phyloP scores from a whole-genome alignment of 2,113 vertebrate genomes.

The Chionis minor region DNA sequence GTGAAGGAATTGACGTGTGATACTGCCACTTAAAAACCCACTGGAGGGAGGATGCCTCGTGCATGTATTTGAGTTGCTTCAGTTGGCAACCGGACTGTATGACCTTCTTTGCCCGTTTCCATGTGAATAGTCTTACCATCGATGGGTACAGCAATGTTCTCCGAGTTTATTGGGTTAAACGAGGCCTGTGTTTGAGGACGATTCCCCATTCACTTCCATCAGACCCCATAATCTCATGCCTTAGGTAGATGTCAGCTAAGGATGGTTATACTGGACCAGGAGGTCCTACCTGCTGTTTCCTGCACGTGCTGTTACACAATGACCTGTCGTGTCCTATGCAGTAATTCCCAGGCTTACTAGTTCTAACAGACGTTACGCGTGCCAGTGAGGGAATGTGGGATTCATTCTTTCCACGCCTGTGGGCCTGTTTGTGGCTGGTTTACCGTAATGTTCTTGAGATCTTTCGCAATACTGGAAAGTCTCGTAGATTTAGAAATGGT shows the following conservation, averaged over 20 bases:
- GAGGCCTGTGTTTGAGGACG: not conserved
- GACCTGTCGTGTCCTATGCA: not conserved
- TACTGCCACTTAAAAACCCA: not conserved
- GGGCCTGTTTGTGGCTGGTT: not conserved
- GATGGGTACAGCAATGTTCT: not conserved
- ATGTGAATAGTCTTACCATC: rapidly evolving
- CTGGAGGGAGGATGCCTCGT: not conserved
- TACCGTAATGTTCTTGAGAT: not conserved
- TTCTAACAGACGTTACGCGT: not conserved
- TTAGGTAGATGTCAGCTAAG: not conserved
- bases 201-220: not conserved
- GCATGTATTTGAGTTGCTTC: not conserved
- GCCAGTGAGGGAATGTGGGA: not conserved
- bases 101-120: not conserved
- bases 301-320: not conserved
- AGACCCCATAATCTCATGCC: not conserved
- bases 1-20: not conserved
- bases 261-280: not conserved
- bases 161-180: not conserved
- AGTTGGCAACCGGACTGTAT: not conserved
- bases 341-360: not conserved
- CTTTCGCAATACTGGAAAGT: not conserved
- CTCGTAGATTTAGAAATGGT: not conserved
- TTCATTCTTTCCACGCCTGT: not conserved
- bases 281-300: not conserved